Conservation (phyloP, 1,140 invertebrate species). For the Drosophila willistoni region DNA sequence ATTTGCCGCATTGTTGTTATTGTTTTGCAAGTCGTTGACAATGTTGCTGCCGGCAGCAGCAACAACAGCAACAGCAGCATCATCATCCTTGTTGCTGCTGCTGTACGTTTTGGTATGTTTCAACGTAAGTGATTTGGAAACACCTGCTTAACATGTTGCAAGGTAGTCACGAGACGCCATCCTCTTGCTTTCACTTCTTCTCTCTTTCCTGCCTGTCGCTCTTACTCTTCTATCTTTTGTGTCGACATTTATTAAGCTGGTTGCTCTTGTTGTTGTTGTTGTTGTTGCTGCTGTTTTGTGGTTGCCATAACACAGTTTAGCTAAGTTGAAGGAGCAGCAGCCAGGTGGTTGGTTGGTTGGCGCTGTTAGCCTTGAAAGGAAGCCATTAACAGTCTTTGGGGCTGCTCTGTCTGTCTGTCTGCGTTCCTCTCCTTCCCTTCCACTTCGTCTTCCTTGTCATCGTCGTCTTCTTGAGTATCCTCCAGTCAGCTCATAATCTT, state of each 20-base stretch:
- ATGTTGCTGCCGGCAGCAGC: constrained; percentile 36
- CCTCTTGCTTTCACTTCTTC: neutral
- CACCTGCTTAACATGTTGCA: constrained; percentile 78
- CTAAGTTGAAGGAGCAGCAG: neutral
- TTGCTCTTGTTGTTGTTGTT: constrained; percentile 54
- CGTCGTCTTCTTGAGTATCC: neutral
- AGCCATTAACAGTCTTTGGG: constrained; percentile 73
- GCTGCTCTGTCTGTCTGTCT: constrained; percentile 39
- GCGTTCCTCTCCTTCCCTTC: constrained; percentile 34
- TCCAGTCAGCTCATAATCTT: constrained; percentile 48
- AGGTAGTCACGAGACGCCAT: constrained; percentile 44
- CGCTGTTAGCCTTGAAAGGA: constrained; percentile 57
- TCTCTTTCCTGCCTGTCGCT: neutral
- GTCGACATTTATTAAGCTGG: constrained; percentile 78
- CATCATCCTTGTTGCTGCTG: constrained; percentile 31
- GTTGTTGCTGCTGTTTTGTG: constrained; percentile 62
- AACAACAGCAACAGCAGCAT: constrained; percentile 15
- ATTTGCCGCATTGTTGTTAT: constrained; percentile 55
- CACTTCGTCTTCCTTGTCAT: neutral
- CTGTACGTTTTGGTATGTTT: constrained; percentile 58
- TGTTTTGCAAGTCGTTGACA: constrained; percentile 44
- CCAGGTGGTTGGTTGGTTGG: constrained; percentile 39
- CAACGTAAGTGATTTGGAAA: constrained; percentile 77
- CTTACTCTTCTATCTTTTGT: constrained; percentile 44
- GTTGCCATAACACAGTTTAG: constrained; percentile 72